A percentile compares a stretch with the other conserved stretches of the same genome.
phyloP scores from a whole-genome alignment of 2,888 invertebrate genomes.

The Mimas tiliae region DNA sequence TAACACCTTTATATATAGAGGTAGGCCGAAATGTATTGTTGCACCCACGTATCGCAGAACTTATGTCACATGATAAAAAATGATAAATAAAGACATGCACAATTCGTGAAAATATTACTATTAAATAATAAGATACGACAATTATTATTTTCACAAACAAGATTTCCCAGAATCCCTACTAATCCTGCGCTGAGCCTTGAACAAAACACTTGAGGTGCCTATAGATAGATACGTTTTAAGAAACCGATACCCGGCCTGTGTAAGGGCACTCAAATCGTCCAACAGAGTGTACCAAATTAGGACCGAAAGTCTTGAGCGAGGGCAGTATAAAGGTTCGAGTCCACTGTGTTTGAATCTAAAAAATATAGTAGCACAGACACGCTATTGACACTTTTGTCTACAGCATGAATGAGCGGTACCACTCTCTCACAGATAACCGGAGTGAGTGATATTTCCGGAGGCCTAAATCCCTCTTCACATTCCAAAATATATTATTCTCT shows the following conservation, averaged over 20 bases:
- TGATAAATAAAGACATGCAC: no score
- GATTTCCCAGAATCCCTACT: not conserved
- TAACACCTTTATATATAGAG: no score
- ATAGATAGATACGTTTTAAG: constrained; percentile 14
- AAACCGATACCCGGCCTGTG: constrained; percentile 10
- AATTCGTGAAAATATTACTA: not conserved
- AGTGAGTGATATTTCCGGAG: no score
- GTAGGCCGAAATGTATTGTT: no score
- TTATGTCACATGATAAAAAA: no score
- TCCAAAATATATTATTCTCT: no score
- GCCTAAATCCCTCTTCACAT: no score
- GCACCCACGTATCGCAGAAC: no score
- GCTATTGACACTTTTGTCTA: no score
- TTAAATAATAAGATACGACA: not conserved
- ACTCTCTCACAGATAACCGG: no score
- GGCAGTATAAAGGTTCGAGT: not conserved
- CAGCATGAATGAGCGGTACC: no score
- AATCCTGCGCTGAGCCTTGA: constrained; percentile 1
- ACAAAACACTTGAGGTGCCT: constrained; percentile 5
- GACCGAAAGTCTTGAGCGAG: constrained; percentile 7
- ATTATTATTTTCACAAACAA: not conserved
- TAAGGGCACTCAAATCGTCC: constrained; percentile 9
- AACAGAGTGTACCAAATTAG: constrained; percentile 21
- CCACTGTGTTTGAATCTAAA: not conserved
- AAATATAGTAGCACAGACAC: not conserved